Base-by-base conservation (phyloP, 2,888 invertebrate species). In the Endotricha flammealis region DNA sequence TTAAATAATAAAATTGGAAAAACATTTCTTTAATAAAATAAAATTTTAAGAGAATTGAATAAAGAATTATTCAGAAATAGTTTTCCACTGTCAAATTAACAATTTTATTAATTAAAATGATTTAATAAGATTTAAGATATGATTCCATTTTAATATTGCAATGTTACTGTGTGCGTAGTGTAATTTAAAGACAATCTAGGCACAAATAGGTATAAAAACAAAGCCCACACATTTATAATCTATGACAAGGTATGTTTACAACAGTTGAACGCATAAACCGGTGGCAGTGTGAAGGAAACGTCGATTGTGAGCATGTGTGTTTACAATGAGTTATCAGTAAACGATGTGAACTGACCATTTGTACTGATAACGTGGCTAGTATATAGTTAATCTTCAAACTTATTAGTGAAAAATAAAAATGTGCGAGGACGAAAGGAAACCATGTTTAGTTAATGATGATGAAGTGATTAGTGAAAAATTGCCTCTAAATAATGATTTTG, bases 401-500 rank as follows among this genome's bases (percentile, higher is more conserved):
- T 12, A 14, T 23, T 5, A 36, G 30, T 44, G 39, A 44, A 22
- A 42, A 9, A 23, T 32, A 32, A 62, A 46, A 56, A 81, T 82
- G 81, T 65, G 57, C 43, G 74, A 71, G 30, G 76, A 74, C 20
- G 67, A 71, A 62, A 62, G 58, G 27, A 46, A 55, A 39, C 55
- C 57, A 14, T 64, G 62, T 53, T 50, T 65, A 23, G 40, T 41
- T n/a, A 35, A n/a, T 1, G 35, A 20, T 32, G 35, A 38, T 1
- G 37, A 42, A 48, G 46, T 10, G 40, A 36, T 39, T n/a, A 20
- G 29, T 27, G 38, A 46, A 41, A 38, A 38, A 40, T n/a, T n/a
- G n/a, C n/a, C n/a, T n/a, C n/a, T 42, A n/a, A 42, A 41, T 51
- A 52, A 49, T 4, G n/a, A 16, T n/a, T 14, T 12, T 5, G 14